Conservation (phyloP, 2,888 invertebrate species). For the Apamea sordens region DNA sequence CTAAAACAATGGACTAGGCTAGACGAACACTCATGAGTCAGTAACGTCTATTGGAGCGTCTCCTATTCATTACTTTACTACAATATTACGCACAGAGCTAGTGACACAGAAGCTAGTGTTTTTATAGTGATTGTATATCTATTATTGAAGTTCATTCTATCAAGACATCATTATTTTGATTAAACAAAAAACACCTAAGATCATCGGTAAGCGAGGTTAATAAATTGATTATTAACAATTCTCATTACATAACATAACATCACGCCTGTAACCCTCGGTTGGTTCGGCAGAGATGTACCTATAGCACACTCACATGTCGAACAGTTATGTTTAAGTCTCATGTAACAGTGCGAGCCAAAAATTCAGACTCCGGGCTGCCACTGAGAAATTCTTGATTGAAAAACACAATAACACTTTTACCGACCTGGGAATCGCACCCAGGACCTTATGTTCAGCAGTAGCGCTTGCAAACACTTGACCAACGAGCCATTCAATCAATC, state of each 20-base stretch:
- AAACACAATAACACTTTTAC: not conserved
- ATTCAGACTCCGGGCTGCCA: not conserved
- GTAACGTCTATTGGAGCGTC: not conserved
- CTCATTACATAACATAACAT: not conserved
- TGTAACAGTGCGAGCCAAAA: not conserved
- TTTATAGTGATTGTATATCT: not conserved
- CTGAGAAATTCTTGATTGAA: not conserved
- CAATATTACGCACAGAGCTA: not conserved
- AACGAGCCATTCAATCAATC: too few relatives aligned
- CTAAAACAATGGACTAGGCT: constrained; percentile 21
- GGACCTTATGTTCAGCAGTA: not conserved
- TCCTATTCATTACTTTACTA: not conserved
- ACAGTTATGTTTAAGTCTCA: not conserved
- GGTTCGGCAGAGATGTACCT: not conserved
- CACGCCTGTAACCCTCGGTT: not conserved
- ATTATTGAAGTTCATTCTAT: not conserved
- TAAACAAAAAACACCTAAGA: not conserved
- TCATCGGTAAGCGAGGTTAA: too few relatives aligned
- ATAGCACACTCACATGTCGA: not conserved
- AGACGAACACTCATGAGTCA: constrained; percentile 19
- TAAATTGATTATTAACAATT: not conserved
- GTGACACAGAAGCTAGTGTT: not conserved
- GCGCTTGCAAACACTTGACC: too few relatives aligned
- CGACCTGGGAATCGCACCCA: not conserved
- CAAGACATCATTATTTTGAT: not conserved